Evolutionary conservation across 2,113 vertebrate genomes (phyloP).

Genomic region (Mus pahari): DNA sequence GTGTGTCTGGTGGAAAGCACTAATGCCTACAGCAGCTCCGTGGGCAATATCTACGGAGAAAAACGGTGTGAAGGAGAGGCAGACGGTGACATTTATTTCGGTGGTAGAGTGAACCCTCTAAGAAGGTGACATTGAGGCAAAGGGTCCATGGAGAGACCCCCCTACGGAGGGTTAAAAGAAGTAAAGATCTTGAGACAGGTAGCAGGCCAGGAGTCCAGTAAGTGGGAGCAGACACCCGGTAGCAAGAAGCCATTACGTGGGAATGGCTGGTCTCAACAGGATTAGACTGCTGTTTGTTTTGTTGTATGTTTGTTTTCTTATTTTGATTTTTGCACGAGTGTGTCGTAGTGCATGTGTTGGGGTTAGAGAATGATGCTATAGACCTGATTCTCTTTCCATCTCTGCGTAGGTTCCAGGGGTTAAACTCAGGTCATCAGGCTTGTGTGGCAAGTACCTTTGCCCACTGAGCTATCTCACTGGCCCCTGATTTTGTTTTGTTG

Average conservation of each 20-base stretch:
- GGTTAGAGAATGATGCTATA: too few species aligned
- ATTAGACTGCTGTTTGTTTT: background rate
- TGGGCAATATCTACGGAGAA: background rate
- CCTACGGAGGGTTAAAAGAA: background rate
- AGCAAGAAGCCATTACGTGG: rapidly evolving
- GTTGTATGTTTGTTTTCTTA: too few species aligned
- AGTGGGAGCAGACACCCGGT: background rate
- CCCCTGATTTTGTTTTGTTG: too few species aligned
- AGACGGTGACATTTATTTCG: background rate
- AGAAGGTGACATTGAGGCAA: background rate
- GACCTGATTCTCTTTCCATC: too few species aligned
- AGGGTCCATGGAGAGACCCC: background rate
- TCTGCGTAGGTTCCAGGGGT: background rate
- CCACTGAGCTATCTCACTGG: background rate
- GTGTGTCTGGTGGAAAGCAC: background rate
- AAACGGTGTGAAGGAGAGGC: background rate
- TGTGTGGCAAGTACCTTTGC: background rate
- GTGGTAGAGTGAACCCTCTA: background rate
- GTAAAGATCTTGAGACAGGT: background rate
- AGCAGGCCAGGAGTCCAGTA: background rate
- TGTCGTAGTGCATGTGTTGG: background rate
- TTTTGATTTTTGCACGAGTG: background rate
- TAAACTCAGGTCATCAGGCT: background rate
- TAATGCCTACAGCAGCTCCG: background rate
- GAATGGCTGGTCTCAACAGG: background rate